These are phyloP conservation scores for Drosophila azteca DNA, from an alignment of 1,140 invertebrate species.

Conservation along the genomic window DNA sequence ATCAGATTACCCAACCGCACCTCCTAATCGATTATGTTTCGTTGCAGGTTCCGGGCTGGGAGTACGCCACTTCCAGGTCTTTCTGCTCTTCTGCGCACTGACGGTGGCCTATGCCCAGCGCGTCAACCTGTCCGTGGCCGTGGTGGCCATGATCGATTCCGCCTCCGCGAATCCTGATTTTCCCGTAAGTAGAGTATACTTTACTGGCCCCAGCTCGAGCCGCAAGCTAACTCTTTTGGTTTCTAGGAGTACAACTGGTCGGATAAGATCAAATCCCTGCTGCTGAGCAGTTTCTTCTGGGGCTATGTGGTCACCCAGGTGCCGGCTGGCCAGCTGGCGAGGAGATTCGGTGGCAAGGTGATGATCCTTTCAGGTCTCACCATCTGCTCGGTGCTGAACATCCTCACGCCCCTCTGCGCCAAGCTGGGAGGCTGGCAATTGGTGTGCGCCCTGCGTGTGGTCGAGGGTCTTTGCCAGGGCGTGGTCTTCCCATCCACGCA, in stretches of 20 bases:
- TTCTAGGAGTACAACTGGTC: conserved; percentile 85
- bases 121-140: conserved; percentile 88
- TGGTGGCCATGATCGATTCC: conserved; percentile 83
- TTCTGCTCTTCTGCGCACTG: conserved; percentile 87
- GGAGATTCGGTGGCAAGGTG: conserved; percentile 87
- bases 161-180: conserved; percentile 64
- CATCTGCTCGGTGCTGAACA: conserved; percentile 83
- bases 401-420: conserved; percentile 83
- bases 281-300: conserved; percentile 88
- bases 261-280: conserved; percentile 84
- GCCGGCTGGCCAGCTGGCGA: conserved; percentile 88
- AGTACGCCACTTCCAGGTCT: conserved; percentile 87
- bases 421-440: conserved; percentile 86
- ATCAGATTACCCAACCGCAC: conserved; percentile 25
- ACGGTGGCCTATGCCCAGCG: conserved; percentile 86
- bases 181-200: conserved; percentile 74
- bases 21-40: conserved; percentile 28
- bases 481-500: conserved; percentile 91
- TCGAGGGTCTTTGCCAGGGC: conserved; percentile 91
- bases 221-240: background rate
- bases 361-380: conserved; percentile 86
- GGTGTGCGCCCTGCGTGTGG: conserved; percentile 86
- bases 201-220: background rate
- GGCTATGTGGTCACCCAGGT: conserved; percentile 86
- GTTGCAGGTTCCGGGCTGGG: conserved; percentile 84